phyloP scores from a whole-genome alignment of 2,888 invertebrate species.

The Caenorhabditis drosophilae region DNA sequence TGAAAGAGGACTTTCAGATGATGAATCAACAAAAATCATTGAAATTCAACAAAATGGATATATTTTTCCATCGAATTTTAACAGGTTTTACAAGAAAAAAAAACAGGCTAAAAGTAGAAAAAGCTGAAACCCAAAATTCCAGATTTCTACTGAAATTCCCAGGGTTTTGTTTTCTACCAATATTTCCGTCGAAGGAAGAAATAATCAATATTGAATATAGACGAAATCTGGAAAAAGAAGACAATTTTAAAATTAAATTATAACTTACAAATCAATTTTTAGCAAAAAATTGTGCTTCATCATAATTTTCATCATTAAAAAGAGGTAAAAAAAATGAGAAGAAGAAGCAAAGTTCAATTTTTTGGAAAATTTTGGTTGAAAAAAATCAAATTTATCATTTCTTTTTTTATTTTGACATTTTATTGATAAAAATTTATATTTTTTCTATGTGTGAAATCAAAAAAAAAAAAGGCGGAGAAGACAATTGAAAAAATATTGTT shows the following conservation, averaged over 20 bases:
- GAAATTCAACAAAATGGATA: slow-evolving; percentile 20
- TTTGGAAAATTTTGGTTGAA: not conserved
- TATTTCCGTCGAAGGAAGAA: slow-evolving; percentile 16
- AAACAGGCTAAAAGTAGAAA: not conserved
- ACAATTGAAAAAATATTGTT: not conserved
- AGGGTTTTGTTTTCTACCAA: slow-evolving; percentile 17
- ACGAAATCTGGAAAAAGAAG: slow-evolving; percentile 5
- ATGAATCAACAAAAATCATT: slow-evolving; percentile 12
- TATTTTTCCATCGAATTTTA: slow-evolving; percentile 12
- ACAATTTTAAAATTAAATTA: not conserved
- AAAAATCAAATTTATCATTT: not conserved
- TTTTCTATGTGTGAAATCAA: too few species aligned
- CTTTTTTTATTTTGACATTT: not conserved
- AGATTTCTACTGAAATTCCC: slow-evolving; percentile 16
- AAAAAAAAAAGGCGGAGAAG: too few species aligned
- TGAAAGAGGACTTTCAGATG: slow-evolving; percentile 49
- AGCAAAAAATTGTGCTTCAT: not conserved
- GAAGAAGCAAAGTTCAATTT: not conserved
- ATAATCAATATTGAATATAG: slow-evolving; percentile 16
- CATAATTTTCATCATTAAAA: too few species aligned
- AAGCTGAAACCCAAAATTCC: not conserved
- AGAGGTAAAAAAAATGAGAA: not conserved
- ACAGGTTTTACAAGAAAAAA: slow-evolving; percentile 2
- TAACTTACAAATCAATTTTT: not conserved
- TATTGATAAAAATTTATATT: not conserved